Conservation (phyloP, 2,888 invertebrate genomes). For the Aproaerema taeniolella region DNA sequence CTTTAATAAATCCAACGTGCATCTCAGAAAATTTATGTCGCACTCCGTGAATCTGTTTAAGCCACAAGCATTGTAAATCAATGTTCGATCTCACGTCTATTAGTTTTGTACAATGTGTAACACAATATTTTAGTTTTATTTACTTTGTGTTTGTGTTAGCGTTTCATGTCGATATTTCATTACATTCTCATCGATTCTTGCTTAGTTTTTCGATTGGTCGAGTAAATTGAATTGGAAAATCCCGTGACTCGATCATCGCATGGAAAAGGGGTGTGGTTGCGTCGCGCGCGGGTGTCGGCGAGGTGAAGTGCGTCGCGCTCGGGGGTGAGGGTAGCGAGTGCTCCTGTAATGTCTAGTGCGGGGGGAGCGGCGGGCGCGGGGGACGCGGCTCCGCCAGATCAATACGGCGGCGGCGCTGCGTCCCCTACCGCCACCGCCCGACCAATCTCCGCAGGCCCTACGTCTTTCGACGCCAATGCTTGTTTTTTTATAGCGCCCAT, state of each 20-base stretch:
- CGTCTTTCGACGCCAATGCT: slow-evolving; percentile 74
- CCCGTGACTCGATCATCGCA: slow-evolving; percentile 65
- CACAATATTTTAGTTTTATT: not conserved
- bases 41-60: slow-evolving; percentile 2
- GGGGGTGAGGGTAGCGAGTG: slow-evolving; percentile 47
- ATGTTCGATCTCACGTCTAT: no score
- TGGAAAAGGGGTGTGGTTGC: slow-evolving; percentile 73
- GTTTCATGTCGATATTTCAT: slow-evolving; percentile 8
- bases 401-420: slow-evolving; percentile 62
- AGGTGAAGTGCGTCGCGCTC: slow-evolving; percentile 21
- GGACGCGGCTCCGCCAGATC: slow-evolving; percentile 40
- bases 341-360: slow-evolving; percentile 62
- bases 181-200: slow-evolving; percentile 16
- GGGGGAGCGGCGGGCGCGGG: slow-evolving; percentile 29
- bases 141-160: not conserved
- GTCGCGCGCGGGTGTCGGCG: slow-evolving; percentile 48
- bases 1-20: slow-evolving; percentile 28
- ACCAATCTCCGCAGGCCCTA: slow-evolving; percentile 71
- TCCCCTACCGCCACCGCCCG: slow-evolving; percentile 47
- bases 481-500: slow-evolving; percentile 71
- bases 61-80: no score
- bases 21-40: slow-evolving; percentile 25
- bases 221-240: slow-evolving; percentile 73
- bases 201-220: slow-evolving; percentile 40
- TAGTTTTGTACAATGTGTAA: no score